Conservation (phyloP, 2,113 vertebrate species). For the Rutilus rutilus region DNA sequence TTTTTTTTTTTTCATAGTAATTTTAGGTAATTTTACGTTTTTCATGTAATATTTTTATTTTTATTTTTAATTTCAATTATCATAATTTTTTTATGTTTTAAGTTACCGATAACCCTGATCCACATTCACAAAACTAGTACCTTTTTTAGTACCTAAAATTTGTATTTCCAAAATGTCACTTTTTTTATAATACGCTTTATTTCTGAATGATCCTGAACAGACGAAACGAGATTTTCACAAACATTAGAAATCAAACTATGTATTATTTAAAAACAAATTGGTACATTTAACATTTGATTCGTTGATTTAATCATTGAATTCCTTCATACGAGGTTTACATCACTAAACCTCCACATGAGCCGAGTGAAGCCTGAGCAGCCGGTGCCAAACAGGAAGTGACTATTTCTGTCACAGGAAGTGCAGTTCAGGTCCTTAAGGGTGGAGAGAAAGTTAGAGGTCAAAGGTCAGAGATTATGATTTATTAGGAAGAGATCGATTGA, state of each 20-base stretch:
- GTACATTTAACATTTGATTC: not conserved
- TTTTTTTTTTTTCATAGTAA: not conserved
- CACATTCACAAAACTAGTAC: too few species aligned
- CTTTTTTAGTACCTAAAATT: too few species aligned
- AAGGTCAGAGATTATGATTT: constrained; percentile 13
- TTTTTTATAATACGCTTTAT: not conserved
- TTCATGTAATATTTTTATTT: not conserved
- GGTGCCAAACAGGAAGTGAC: constrained; percentile 42
- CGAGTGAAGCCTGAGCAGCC: not conserved
- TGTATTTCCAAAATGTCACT: not conserved
- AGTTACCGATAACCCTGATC: not conserved
- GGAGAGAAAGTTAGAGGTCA: constrained; percentile 41
- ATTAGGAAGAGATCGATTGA: not conserved
- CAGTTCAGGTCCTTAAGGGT: constrained; percentile 22
- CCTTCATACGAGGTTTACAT: not conserved
- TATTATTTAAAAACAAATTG: not conserved
- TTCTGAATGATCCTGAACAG: not conserved
- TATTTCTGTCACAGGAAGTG: constrained; percentile 47
- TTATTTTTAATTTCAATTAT: too few species aligned
- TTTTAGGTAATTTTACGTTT: not conserved
- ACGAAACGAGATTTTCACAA: not conserved
- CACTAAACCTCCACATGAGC: not conserved
- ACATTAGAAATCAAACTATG: not conserved
- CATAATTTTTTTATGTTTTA: not conserved
- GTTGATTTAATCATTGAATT: not conserved